Evolutionary conservation across 1,140 invertebrate genomes (phyloP).

Genomic region (Drosophila nasuta): DNA sequence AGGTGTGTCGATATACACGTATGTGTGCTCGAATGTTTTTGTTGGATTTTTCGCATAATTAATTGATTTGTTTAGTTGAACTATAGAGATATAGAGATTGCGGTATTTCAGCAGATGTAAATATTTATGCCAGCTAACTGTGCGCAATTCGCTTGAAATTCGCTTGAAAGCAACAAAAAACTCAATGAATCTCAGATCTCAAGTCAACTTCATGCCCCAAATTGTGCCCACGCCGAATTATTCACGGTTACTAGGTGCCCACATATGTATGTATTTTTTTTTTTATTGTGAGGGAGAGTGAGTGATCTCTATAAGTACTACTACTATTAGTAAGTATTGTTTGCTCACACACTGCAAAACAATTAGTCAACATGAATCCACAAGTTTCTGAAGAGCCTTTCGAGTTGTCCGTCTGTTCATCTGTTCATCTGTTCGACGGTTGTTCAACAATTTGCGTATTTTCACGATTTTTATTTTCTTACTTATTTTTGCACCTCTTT

Average conservation of each 20-base stretch:
- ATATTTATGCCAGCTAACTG: slow-evolving; percentile 74
- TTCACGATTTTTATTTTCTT: slow-evolving; percentile 25
- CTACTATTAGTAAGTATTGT: slow-evolving; percentile 46
- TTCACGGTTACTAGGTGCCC: slow-evolving; percentile 36
- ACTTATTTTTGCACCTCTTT: not conserved
- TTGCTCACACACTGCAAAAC: slow-evolving; percentile 41
- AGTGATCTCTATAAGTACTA: slow-evolving; percentile 15
- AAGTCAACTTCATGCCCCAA: slow-evolving; percentile 33
- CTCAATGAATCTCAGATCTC: slow-evolving; percentile 27
- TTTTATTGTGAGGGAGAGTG: not conserved
- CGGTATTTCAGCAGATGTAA: slow-evolving; percentile 59
- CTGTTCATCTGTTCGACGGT: slow-evolving; percentile 15
- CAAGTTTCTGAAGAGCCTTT: slow-evolving; percentile 59
- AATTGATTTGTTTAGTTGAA: slow-evolving; percentile 81
- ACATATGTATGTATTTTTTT: not conserved
- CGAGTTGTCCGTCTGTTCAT: slow-evolving; percentile 27
- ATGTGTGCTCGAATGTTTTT: slow-evolving; percentile 26
- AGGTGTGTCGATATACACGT: slow-evolving; percentile 14
- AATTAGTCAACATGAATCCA: slow-evolving; percentile 79
- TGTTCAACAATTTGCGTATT: slow-evolving; percentile 25
- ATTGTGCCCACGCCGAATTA: slow-evolving; percentile 44
- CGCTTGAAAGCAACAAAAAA: slow-evolving; percentile 37
- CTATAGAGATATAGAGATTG: slow-evolving; percentile 47
- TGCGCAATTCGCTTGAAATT: slow-evolving; percentile 64
- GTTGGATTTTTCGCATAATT: slow-evolving; percentile 63